Conservation (phyloP, 2,888 invertebrate species). For the Callimorpha dominula region DNA sequence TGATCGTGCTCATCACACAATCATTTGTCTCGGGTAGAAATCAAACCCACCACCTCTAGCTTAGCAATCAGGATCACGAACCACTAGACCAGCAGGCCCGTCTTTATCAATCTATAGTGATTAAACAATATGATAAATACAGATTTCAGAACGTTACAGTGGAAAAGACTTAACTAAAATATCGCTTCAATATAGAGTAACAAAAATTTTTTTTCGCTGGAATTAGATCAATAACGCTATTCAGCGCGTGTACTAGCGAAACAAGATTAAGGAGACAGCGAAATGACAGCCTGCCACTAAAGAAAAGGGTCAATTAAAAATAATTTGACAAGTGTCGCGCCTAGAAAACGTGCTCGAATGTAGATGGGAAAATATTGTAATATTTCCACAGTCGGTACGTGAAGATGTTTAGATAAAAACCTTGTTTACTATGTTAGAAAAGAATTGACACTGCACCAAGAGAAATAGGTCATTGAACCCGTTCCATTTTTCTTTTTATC, state of each 20-base stretch:
- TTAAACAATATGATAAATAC: too few species aligned
- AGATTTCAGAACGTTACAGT: neutral
- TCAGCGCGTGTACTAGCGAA: constrained; percentile 6
- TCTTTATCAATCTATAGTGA: too few species aligned
- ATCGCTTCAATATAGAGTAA: neutral
- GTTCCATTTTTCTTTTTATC: neutral
- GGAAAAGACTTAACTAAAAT: neutral
- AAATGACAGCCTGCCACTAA: constrained; percentile 18
- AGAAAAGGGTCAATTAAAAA: constrained; percentile 46
- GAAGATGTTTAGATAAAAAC: neutral
- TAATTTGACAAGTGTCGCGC: constrained; percentile 34
- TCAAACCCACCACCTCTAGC: too few species aligned
- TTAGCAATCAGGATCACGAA: too few species aligned
- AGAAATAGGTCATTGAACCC: neutral
- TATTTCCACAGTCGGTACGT: neutral
- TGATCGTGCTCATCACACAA: too few species aligned
- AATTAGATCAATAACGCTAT: constrained; percentile 19
- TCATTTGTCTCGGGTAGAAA: too few species aligned
- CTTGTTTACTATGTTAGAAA: neutral
- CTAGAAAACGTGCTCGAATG: constrained; percentile 7
- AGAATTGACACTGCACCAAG: neutral
- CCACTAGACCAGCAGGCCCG: too few species aligned
- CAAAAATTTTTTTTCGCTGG: neutral
- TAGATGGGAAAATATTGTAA: constrained; percentile 7
- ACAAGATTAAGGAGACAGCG: constrained; percentile 19